Conservation (phyloP, 2,888 invertebrate genomes). For the Copidosoma aretas region DNA sequence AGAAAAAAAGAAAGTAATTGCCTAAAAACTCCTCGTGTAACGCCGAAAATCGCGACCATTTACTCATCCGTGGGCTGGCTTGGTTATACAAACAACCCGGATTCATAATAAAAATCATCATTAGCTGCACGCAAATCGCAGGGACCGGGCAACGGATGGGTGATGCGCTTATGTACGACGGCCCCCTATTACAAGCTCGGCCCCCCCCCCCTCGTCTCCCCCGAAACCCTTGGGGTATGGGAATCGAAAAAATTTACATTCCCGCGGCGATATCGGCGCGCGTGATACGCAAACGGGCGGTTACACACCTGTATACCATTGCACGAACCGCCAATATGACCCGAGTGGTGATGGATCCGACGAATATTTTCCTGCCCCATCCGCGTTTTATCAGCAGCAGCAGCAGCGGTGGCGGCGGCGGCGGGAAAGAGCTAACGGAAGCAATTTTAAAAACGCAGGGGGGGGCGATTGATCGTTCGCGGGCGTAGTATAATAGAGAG, state of each 20-base stretch:
- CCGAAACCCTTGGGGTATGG: not conserved
- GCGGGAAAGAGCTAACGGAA: conserved; percentile 45
- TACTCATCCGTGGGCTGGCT: not conserved
- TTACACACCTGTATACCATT: not conserved
- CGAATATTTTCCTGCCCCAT: not conserved
- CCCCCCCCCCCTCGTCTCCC: not conserved
- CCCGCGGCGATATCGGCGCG: not conserved
- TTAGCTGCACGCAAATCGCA: too few species aligned
- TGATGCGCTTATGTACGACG: conserved; percentile 20
- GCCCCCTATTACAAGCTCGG: conserved; percentile 14
- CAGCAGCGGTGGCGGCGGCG: too few species aligned
- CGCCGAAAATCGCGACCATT: not conserved
- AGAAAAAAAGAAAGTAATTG: too few species aligned
- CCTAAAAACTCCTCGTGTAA: too few species aligned
- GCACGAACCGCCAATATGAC: not conserved
- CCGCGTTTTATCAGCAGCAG: conserved; percentile 19
- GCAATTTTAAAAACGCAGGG: conserved; percentile 46
- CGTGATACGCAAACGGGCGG: not conserved
- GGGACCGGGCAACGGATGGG: too few species aligned
- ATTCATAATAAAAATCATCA: conserved; percentile 33
- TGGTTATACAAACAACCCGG: not conserved
- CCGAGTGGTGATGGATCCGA: conserved; percentile 2
- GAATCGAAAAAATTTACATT: conserved; percentile 25
- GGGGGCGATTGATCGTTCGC: conserved; percentile 47
- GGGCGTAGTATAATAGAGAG: conserved; percentile 38